phyloP scores from a whole-genome alignment of 2,113 vertebrate species.

The Salvelinus fontinalis region DNA sequence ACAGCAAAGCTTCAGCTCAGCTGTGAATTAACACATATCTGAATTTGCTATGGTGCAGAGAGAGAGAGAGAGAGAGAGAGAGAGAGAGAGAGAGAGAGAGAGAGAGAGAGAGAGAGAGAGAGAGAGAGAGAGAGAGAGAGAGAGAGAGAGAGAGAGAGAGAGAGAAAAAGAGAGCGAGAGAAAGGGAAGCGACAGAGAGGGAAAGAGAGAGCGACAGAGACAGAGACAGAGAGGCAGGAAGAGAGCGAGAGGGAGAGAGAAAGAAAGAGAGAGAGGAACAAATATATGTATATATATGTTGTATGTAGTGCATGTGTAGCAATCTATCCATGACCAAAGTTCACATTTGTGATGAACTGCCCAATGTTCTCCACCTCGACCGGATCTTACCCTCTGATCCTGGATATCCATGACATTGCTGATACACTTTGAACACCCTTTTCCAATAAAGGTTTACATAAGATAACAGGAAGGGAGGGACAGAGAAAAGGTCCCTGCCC shows the following conservation, averaged over 20 bases:
- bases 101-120: too few species aligned
- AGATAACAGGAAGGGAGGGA: too few species aligned
- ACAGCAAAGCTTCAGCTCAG: neutral
- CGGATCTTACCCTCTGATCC: too few species aligned
- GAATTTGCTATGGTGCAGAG: neutral
- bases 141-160: neutral
- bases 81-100: too few species aligned
- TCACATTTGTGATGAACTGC: too few species aligned
- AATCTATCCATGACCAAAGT: neutral
- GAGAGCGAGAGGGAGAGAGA: too few species aligned
- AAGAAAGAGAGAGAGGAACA: neutral
- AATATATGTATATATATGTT: neutral
- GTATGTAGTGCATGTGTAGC: neutral
- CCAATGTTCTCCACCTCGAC: too few species aligned
- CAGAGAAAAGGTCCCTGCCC: too few species aligned
- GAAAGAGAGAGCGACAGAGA: neutral
- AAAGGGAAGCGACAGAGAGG: neutral
- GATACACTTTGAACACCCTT: too few species aligned
- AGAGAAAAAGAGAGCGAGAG: neutral
- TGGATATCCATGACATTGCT: too few species aligned
- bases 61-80: neutral
- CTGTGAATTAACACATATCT: slow-evolving; percentile 28
- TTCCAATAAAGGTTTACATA: too few species aligned
- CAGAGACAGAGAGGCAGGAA: too few species aligned
- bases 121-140: neutral